These are phyloP conservation scores for Crotalus tigris DNA, from an alignment of 2,113 vertebrate species.

Conservation along the genomic window DNA sequence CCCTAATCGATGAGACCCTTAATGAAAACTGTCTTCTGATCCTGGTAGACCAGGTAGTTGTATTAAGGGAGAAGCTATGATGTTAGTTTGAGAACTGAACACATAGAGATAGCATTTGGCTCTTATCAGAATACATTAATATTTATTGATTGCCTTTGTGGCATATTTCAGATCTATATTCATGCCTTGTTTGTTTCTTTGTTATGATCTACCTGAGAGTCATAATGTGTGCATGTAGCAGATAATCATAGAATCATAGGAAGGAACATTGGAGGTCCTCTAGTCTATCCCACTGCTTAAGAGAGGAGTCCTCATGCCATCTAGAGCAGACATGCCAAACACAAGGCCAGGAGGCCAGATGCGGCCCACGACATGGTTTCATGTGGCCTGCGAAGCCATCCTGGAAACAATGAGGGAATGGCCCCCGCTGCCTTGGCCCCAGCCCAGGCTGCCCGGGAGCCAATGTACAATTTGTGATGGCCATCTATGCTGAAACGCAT, in stretches of 20 bases:
- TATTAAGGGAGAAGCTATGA: not conserved
- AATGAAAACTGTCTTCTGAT: not conserved
- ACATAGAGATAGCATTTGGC: not conserved
- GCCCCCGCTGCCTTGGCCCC: too few species aligned
- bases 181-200: not conserved
- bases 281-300: not conserved
- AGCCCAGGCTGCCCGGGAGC: too few species aligned
- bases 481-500: too few species aligned
- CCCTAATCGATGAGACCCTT: not conserved
- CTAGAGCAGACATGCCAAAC: not conserved
- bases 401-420: too few species aligned
- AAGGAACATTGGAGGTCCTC: not conserved
- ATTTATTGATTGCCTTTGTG: not conserved
- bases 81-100: not conserved
- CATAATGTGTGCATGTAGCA: not conserved
- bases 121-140: not conserved
- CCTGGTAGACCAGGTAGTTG: not conserved
- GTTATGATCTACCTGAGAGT: not conserved
- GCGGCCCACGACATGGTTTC: too few species aligned
- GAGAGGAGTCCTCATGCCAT: not conserved
- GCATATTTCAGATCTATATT: not conserved
- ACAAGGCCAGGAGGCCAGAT: too few species aligned
- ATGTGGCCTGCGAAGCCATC: too few species aligned
- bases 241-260: too few species aligned
- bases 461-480: too few species aligned